A percentile compares a stretch with the other conserved stretches of the same genome.
phyloP scores from a whole-genome alignment of 2,888 invertebrate species.

The Melieria crassipennis region DNA sequence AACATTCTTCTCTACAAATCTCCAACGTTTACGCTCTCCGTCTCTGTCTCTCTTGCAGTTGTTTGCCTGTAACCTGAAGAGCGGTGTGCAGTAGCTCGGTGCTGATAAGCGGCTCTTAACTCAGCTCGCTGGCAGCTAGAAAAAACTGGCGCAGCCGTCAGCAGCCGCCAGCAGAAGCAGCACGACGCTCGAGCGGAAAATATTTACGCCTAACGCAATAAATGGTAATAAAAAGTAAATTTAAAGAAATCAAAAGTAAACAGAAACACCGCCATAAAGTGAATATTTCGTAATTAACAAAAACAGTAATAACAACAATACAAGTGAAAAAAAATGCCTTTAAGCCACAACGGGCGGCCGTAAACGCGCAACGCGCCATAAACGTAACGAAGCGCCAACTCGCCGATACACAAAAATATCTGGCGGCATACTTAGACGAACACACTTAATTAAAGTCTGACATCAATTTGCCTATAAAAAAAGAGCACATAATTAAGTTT shows the following conservation, averaged over 20 bases:
- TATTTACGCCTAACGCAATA: constrained; percentile 5
- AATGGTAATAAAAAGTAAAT: neutral
- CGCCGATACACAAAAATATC: no score
- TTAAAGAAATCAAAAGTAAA: neutral
- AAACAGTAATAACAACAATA: neutral
- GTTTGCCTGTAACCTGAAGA: neutral
- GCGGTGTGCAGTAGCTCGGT: neutral
- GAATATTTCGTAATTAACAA: constrained; percentile 3
- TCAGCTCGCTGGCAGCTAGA: neutral
- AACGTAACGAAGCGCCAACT: no score
- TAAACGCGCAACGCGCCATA: no score
- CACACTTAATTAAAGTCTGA: no score
- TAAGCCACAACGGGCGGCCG: no score
- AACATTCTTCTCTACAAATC: no score
- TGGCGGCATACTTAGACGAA: no score
- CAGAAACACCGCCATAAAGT: constrained; percentile 1
- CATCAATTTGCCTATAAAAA: neutral
- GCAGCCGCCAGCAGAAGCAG: neutral
- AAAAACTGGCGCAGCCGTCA: neutral
- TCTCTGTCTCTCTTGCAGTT: no score
- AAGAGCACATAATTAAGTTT: neutral
- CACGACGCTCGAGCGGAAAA: constrained; percentile 1
- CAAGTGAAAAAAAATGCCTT: no score
- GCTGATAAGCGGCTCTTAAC: neutral
- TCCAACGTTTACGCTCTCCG: no score